Base-by-base conservation (phyloP, 2,113 vertebrate genomes). In the Phyllopteryx taeniolatus region DNA sequence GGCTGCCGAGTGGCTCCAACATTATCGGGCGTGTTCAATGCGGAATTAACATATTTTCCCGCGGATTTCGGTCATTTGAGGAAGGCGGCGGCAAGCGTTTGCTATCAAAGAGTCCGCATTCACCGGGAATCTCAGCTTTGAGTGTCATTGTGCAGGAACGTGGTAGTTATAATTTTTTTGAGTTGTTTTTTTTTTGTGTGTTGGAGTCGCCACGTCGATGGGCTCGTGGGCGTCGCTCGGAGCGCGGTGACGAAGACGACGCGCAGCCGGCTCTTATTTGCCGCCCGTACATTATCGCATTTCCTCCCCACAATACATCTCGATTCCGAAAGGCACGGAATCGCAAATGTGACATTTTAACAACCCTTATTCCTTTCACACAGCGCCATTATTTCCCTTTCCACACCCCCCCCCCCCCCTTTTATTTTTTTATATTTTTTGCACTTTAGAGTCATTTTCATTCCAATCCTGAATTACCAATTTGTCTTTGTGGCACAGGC, bases 401-500 rank as follows among this genome's bases (percentile, higher is more conserved):
- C 15, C 31, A 8, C 33, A 2, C 7, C 91, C 15, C 15, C 12
- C 17, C 12, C 12, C 15, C 4, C 46, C 13, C 1, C 90, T 90
- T 90, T 92, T 89, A 7, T 42, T 90, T 88, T 90, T 27, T 57
- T 27, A 9, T 90, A 91, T 90, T 43, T 44, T 90, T 88, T 90
- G 90, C 86, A 90, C 90, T 90, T 90, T 90, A 91, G 91, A 92
- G 91, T 92, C 90, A 92, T 93, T 93, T 93, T 93, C 91, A 92
- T 94, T 93, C 91, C 91, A 88, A 92, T 91, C 88, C 90, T 90
- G 91, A 93, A 93, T 94, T 91, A 95, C 94, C 95, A 96, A 97
- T 99, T 97, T 97, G 95, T 99, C 96, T 98, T 96, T 96, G 95
- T 96, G 96, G 96, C 95, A 90, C 83, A 79, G 84, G 86, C 87